Evolutionary conservation across 2,113 vertebrate genomes (phyloP).

Genomic region (Odobenus rosmarus): DNA sequence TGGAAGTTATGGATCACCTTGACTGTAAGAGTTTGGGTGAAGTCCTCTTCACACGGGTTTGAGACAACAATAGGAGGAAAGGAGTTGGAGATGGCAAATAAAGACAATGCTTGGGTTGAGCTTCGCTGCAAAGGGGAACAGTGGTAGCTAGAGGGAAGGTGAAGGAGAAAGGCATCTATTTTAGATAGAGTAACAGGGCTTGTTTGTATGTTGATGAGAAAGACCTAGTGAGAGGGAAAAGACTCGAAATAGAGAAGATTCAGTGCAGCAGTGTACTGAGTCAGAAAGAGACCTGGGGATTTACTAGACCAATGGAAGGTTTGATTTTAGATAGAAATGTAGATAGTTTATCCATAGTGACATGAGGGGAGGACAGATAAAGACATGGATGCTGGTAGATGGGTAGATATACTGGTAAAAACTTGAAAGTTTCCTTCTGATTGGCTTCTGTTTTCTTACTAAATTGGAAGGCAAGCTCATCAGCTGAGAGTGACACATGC

Average conservation of each 20-base stretch:
- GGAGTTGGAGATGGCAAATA: neutral
- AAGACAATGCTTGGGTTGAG: neutral
- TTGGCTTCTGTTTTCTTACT: neutral
- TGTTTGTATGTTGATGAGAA: neutral
- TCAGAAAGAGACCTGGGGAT: neutral
- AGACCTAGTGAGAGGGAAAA: neutral
- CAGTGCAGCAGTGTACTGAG: neutral
- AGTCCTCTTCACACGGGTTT: neutral
- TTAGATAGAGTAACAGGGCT: neutral
- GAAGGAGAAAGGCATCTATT: neutral
- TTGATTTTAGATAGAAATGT: neutral
- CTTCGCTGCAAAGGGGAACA: neutral
- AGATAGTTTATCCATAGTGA: neutral
- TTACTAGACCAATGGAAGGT: neutral
- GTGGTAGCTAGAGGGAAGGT: neutral
- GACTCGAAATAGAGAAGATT: neutral
- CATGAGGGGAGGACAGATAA: neutral
- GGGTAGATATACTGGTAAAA: neutral
- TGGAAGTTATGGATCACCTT: neutral
- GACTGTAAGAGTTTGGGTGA: neutral
- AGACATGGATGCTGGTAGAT: neutral
- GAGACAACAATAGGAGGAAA: neutral
- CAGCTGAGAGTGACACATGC: neutral
- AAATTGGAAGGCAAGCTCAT: neutral
- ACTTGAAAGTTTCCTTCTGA: neutral